A percentile compares a stretch with the other conserved stretches of the same genome.
Conservation (phyloP, 2,888 invertebrate genomes). For the Chymomyza procnemis region DNA sequence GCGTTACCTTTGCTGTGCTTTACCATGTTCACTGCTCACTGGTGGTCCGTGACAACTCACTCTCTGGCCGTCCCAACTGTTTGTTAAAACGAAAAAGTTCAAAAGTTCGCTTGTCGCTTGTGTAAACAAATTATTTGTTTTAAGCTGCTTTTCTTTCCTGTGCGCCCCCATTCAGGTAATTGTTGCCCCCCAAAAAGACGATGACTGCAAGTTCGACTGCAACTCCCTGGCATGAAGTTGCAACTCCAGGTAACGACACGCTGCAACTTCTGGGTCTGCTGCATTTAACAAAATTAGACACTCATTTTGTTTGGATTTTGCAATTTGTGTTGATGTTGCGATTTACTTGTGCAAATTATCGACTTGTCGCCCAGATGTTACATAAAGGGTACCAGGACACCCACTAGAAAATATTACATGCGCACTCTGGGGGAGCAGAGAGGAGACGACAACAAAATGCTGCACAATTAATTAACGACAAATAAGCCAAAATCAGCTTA, state of each 20-base stretch:
- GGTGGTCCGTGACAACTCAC: not conserved
- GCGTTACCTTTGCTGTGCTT: too few species aligned
- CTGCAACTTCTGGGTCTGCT: not conserved
- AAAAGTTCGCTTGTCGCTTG: constrained; percentile 71
- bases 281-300: constrained; percentile 37
- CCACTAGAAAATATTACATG: not conserved
- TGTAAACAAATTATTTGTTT: constrained; percentile 71
- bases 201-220: constrained; percentile 7
- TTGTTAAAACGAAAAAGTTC: constrained; percentile 50
- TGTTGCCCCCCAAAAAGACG: constrained; percentile 56
- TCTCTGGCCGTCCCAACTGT: not conserved
- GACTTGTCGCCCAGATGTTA: constrained; percentile 49
- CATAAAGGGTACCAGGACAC: constrained; percentile 14
- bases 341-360: constrained; percentile 47
- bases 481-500: not conserved
- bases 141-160: constrained; percentile 47
- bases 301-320: constrained; percentile 34
- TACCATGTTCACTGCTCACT: too few species aligned
- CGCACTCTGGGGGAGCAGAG: too few species aligned
- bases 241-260: not conserved
- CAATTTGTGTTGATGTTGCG: constrained; percentile 39
- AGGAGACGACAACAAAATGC: not conserved
- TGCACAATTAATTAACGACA: constrained; percentile 2
- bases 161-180: constrained; percentile 46
- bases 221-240: not conserved